Conservation (phyloP, 2,888 invertebrate species). For the Hedychridium roseum region DNA sequence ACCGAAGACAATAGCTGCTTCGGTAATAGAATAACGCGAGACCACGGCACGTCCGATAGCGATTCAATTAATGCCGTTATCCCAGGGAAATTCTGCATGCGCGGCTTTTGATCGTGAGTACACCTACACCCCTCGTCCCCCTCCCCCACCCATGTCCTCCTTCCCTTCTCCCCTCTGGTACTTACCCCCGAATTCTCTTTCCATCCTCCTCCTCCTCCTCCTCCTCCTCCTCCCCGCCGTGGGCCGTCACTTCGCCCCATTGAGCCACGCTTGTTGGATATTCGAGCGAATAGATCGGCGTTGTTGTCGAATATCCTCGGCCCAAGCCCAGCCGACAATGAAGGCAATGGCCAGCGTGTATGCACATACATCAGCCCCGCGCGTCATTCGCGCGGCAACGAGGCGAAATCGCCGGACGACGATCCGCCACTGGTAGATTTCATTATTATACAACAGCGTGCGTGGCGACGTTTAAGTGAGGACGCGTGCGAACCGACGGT, state of each 20-base stretch:
- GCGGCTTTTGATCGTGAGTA: constrained; percentile 50
- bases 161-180: background rate
- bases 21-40: constrained; percentile 59
- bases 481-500: too few species aligned
- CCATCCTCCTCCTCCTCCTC: constrained; percentile 1
- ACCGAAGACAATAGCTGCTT: constrained; percentile 57
- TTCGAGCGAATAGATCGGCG: constrained; percentile 53
- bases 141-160: background rate
- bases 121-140: background rate
- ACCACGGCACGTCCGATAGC: constrained; percentile 56
- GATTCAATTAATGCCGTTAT: constrained; percentile 61
- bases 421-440: too few species aligned
- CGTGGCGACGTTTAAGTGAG: too few species aligned
- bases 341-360: constrained; percentile 13
- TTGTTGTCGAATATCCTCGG: constrained; percentile 43
- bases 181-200: background rate
- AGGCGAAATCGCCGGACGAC: background rate
- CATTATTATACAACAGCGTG: background rate
- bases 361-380: background rate
- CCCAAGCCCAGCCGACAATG: constrained; percentile 30
- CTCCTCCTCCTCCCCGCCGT: constrained; percentile 11
- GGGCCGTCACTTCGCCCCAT: constrained; percentile 25
- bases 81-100: constrained; percentile 49
- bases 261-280: constrained; percentile 44
- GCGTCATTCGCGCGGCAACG: background rate